Percentiles rank a stretch among this genome's conserved stretches.
Conservation (phyloP, 2,113 vertebrate species). For the Scomber scombrus region DNA sequence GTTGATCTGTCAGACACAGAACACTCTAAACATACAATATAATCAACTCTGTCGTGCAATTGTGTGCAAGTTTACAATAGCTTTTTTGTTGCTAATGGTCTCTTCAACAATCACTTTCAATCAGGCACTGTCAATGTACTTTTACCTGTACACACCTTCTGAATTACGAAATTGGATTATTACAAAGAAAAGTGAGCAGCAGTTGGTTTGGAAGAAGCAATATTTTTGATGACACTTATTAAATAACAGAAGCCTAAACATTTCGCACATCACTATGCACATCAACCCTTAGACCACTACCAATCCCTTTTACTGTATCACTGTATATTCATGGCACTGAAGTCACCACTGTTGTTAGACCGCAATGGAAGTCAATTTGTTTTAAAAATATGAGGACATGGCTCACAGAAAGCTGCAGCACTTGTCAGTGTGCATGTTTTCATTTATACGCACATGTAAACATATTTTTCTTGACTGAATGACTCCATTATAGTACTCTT, state of each 20-base stretch:
- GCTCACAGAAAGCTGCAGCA: slow-evolving; percentile 50
- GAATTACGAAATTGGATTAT: slow-evolving; percentile 67
- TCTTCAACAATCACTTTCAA: slow-evolving; percentile 46
- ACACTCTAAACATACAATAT: not conserved
- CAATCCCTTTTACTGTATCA: slow-evolving; percentile 42
- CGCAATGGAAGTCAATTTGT: slow-evolving; percentile 75
- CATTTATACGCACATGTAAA: slow-evolving; percentile 39
- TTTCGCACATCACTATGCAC: slow-evolving; percentile 53
- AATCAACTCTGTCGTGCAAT: not conserved
- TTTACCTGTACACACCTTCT: slow-evolving; percentile 54
- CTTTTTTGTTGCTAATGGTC: slow-evolving; percentile 12
- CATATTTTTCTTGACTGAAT: slow-evolving; percentile 63
- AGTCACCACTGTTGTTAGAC: slow-evolving; percentile 62
- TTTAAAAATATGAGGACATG: slow-evolving; percentile 60
- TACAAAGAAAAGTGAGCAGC: slow-evolving; percentile 63
- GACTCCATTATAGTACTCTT: slow-evolving; percentile 60
- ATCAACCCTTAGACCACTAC: slow-evolving; percentile 35
- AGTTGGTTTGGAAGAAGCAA: slow-evolving; percentile 55
- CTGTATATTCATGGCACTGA: slow-evolving; percentile 61
- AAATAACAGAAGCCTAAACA: slow-evolving; percentile 58
- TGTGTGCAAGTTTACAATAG: slow-evolving; percentile 12
- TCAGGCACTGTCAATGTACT: slow-evolving; percentile 34
- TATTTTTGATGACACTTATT: slow-evolving; percentile 68
- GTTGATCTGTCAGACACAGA: slow-evolving; percentile 8
- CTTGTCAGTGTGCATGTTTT: slow-evolving; percentile 52